These are phyloP conservation scores for Tanytarsus gracilentus DNA, from an alignment of 2,888 invertebrate species.

Conservation along the genomic window DNA sequence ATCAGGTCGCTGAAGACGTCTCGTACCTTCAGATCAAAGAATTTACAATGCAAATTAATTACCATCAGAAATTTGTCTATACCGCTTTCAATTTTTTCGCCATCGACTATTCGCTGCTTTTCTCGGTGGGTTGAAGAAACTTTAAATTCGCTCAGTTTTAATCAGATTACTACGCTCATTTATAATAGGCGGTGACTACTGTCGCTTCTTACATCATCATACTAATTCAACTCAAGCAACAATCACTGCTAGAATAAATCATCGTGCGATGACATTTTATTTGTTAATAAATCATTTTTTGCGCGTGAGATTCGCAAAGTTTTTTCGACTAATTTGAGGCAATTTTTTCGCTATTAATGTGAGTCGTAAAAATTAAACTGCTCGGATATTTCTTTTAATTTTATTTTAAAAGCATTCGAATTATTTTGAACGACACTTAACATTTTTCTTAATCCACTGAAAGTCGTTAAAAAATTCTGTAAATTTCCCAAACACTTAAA, in stretches of 20 bases:
- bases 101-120: constrained; percentile 3
- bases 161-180: background rate
- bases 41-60: constrained; percentile 16
- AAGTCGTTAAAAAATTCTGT: too few species aligned
- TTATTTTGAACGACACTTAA: too few species aligned
- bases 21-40: constrained; percentile 1
- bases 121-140: background rate
- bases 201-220: constrained; percentile 6
- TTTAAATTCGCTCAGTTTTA: background rate
- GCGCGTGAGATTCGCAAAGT: too few species aligned
- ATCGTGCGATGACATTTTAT: too few species aligned
- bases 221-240: constrained; percentile 5
- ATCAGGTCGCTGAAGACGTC: background rate
- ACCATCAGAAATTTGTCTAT: constrained; percentile 11
- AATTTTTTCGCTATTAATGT: too few species aligned
- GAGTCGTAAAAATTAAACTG: too few species aligned
- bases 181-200: background rate
- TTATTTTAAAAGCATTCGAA: too few species aligned
- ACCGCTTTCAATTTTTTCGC: background rate
- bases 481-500: too few species aligned
- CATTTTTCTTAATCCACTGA: too few species aligned
- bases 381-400: too few species aligned
- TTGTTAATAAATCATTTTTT: too few species aligned
- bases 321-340: too few species aligned
- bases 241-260: background rate